These are phyloP conservation scores for Geopemphigus sp. DNA, from an alignment of 1,140 invertebrate genomes.

Conservation along the genomic window DNA sequence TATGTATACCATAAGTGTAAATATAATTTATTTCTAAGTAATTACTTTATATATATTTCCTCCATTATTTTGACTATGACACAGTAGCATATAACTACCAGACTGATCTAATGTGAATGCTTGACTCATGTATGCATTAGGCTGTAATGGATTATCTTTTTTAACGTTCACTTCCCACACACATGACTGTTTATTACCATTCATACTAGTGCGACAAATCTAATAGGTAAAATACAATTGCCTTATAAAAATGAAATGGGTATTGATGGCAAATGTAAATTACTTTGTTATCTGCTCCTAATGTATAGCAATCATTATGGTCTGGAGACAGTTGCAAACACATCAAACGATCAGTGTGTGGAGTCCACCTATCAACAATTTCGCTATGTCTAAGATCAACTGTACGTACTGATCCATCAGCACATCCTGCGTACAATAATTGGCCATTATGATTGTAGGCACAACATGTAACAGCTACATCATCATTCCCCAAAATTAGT, in stretches of 20 bases:
- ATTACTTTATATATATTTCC: slow-evolving; percentile 65
- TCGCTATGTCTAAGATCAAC: slow-evolving; percentile 62
- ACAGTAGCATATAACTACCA: slow-evolving; percentile 62
- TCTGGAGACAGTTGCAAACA: slow-evolving; percentile 53
- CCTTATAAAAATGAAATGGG: background rate
- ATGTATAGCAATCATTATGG: slow-evolving; percentile 53
- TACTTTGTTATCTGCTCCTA: slow-evolving; percentile 53
- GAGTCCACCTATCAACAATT: slow-evolving; percentile 59
- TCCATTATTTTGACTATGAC: slow-evolving; percentile 59
- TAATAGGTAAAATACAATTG: slow-evolving; percentile 37
- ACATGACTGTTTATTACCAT: slow-evolving; percentile 51
- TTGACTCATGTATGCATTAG: slow-evolving; percentile 24
- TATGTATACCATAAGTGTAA: background rate
- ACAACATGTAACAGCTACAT: slow-evolving; percentile 56
- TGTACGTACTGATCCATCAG: slow-evolving; percentile 64
- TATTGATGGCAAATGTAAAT: background rate
- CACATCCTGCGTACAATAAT: slow-evolving; percentile 63
- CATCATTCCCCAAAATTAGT: slow-evolving; percentile 45
- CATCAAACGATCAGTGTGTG: slow-evolving; percentile 52
- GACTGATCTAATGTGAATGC: slow-evolving; percentile 63
- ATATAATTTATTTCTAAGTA: background rate
- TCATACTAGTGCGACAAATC: slow-evolving; percentile 53
- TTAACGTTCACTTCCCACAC: slow-evolving; percentile 52
- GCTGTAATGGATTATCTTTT: slow-evolving; percentile 33
- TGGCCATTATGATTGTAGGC: slow-evolving; percentile 70